Evolutionary conservation across 2,888 invertebrate species (phyloP), one percentile per base, ranked within the genome.

Genomic region (Chrysolina americana): DNA sequence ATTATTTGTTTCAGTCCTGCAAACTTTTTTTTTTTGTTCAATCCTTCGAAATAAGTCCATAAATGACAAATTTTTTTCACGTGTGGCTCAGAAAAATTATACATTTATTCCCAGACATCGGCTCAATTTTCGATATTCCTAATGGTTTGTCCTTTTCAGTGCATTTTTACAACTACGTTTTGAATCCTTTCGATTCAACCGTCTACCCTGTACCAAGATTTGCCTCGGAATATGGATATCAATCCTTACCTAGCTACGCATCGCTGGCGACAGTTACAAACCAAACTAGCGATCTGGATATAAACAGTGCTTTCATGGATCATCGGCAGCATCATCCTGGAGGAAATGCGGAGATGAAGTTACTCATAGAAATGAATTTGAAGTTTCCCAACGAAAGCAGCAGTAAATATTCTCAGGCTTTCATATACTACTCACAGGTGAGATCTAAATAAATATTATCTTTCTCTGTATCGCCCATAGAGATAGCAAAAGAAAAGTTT

Each of bases 141-240:
- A 8, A 36, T 0, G 36, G 8, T 36, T 36, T 8, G 8, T 6
- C 3, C 36, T 36, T 36, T 75, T 50, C 62, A 94, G 94, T 95
- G 9, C 98, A 99, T 86, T 96, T 93, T 86, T 99, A 99, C 87
- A 94, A 96, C 82, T 97, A 98, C 84, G 70, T 92, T 0, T 88
- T 89, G 28, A 94, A 99, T 83, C 92, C 93, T 70, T 99, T 97
- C 97, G 89, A 95, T 82, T 90, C 92, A 65, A 91, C 90, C 73
- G 92, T 91, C 8, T 98, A 94, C 86, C 95, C 95, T 0, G 91
- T 91, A 15, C 93, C 97, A 0, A 91, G 99, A 82, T 98, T 99
- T 87, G 93, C 94, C 4, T 98, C 99, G 0, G 99, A 99, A 87
- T 99, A 97, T 85, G 99, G 99, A 0, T 94, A 95, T 80, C 98